Base-by-base conservation (phyloP, 2,888 invertebrate genomes). In the Lepidocyrtoides sp. region DNA sequence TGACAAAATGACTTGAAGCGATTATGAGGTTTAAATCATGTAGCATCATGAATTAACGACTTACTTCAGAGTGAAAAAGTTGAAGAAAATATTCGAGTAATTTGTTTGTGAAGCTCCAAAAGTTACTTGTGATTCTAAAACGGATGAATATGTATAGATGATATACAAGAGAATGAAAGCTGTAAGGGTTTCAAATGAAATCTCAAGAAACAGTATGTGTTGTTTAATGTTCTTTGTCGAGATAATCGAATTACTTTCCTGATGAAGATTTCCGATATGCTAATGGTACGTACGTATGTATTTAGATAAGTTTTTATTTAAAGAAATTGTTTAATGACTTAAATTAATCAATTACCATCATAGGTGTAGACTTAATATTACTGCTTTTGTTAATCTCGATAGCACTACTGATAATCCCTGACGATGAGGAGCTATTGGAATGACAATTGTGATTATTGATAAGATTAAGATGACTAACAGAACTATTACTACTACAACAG, bases 311-410 rank as follows among this genome's bases (percentile, higher is more conserved):
- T n/a, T 44, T n/a, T 85, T 41, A n/a, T n/a, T n/a, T n/a, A n/a
- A n/a, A n/a, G n/a, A n/a, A n/a, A n/a, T n/a, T n/a, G n/a, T n/a
- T n/a, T 26, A 84, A 36, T 63, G 75, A 79, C 41, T 83, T 44
- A 72, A 51, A 29, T 54, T 85, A 92, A 83, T 92, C 92, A 86
- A 87, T 89, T 66, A 92, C 75, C 26, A 92, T 82, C 92, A 92
- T 92, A 1, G 91, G 91, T 20, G 91, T 29, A 44, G 75, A 75
- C 17, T 48, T 75, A 69, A 83, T 91, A 77, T 89, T 85, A 81
- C 85, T 92, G 57, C 88, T 91, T 51, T 51, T 88, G 57, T 69
- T 82, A 63, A 81, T 88, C 88, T 92, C 92, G 63, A 88, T 72
- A 60, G 89, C 63, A 81, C 84, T 89, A 17, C 86, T 89, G 57